These are phyloP conservation scores for Aramus guarauna DNA, from an alignment of 2,113 vertebrate genomes.

Conservation along the genomic window DNA sequence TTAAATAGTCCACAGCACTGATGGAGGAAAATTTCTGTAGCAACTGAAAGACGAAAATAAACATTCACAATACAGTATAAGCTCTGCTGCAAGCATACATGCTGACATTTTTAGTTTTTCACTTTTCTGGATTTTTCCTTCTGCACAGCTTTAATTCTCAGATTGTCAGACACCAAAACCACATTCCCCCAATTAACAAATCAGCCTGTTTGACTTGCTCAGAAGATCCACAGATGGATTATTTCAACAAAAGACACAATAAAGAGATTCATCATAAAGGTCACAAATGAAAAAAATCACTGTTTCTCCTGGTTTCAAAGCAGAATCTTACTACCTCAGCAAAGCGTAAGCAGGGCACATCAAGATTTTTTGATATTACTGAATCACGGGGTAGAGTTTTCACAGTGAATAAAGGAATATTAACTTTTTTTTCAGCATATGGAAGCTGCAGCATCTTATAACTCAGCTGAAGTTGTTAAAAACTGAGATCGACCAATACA, in stretches of 20 bases:
- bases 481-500: not conserved
- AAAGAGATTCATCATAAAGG: not conserved
- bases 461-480: not conserved
- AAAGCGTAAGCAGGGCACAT: not conserved
- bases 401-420: not conserved
- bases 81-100: not conserved
- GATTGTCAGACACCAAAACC: not conserved
- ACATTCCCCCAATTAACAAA: not conserved
- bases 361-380: not conserved
- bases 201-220: not conserved
- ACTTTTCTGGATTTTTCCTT: not conserved
- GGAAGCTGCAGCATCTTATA: not conserved
- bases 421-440: not conserved
- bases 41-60: not conserved
- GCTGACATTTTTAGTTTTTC: not conserved
- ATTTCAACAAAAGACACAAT: not conserved
- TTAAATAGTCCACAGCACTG: not conserved
- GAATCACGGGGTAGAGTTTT: not conserved
- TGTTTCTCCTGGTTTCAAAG: not conserved
- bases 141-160: not conserved
- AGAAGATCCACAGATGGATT: not conserved
- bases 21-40: not conserved
- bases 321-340: not conserved
- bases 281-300: not conserved
- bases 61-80: not conserved